Evolutionary conservation across 2,888 invertebrate genomes (phyloP).

Genomic region (Drosophila conformis): DNA sequence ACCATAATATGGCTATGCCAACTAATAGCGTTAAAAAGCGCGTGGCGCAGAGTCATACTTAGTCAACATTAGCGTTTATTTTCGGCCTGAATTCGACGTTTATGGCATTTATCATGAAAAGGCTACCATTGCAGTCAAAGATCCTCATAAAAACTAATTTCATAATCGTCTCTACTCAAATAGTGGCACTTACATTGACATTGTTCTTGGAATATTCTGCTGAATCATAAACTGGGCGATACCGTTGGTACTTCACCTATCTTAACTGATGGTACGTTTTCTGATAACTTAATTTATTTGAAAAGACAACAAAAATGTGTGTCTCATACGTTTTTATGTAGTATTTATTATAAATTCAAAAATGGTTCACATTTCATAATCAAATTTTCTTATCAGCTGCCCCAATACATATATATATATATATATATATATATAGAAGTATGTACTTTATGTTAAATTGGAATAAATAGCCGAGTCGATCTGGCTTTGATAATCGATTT

Average conservation of each 20-base stretch:
- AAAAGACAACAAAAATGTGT: not conserved
- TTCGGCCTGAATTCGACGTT: not conserved
- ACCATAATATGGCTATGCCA: not conserved
- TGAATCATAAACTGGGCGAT: not conserved
- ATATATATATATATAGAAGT: not conserved
- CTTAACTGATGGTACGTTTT: not conserved
- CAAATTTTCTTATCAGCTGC: not conserved
- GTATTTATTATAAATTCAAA: not conserved
- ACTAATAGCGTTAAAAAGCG: constrained; percentile 25
- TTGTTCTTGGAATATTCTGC: not conserved
- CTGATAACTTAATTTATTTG: not conserved
- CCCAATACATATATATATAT: not conserved
- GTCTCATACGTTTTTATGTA: not conserved
- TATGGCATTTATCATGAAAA: constrained; percentile 7
- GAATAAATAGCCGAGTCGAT: not conserved
- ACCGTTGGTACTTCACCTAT: not conserved
- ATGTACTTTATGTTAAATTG: not conserved
- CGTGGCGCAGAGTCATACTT: constrained; percentile 27
- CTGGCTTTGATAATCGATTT: not conserved
- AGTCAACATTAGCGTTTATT: not conserved
- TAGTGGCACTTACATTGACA: constrained; percentile 3
- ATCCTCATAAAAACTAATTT: not conserved
- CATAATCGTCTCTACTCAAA: not conserved
- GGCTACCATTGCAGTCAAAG: not conserved
- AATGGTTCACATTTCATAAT: not conserved